Evolutionary conservation across 2,888 invertebrate species (phyloP), one percentile per base, ranked within the genome.

Genomic region (Acanthosepion esculentum): DNA sequence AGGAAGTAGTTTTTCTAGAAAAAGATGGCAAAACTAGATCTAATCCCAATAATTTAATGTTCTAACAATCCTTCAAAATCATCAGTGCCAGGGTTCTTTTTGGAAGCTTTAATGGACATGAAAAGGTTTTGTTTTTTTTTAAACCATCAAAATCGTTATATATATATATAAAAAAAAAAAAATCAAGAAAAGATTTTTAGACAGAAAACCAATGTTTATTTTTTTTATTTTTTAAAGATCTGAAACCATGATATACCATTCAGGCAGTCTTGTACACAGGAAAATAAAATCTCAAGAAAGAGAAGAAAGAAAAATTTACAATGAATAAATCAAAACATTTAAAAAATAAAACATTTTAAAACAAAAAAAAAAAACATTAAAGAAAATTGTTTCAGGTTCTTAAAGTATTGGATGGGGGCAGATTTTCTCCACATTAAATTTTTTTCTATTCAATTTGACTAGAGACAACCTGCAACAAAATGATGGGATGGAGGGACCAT

Each of bases 281-380:
- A 78, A n/a, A 78, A 78, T 78, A 78, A 78, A n/a, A 78, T 78
- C 78, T 78, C 78, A 78, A 78, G n/a, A n/a, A 78, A 78, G 7
- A n/a, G n/a, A n/a, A 78, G n/a, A n/a, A 78, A 78, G n/a, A n/a
- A 78, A 78, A 78, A n/a, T 78, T 78, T n/a, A 78, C 78, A 78
- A 78, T 59, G 59, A 59, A 20, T 78, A 78, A 78, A 78, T 78
- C 78, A 78, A 78, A 78, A 33, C 78, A 78, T 78, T 78, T 78
- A 78, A 78, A 78, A 78, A 78, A 78, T 78, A 78, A 78, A 78
- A 78, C 78, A 78, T 78, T 78, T 78, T 15, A 78, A 78, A 78
- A 18, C 33, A n/a, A 41, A 41, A 41, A 41, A 41, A 41, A 41
- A 41, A 41, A 78, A 78, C n/a, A 78, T 78, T 15, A 78, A 41